Percentiles rank a stretch among this genome's conserved stretches.
phyloP scores from a whole-genome alignment of 2,113 vertebrate genomes.

The Todiramphus chloris region DNA sequence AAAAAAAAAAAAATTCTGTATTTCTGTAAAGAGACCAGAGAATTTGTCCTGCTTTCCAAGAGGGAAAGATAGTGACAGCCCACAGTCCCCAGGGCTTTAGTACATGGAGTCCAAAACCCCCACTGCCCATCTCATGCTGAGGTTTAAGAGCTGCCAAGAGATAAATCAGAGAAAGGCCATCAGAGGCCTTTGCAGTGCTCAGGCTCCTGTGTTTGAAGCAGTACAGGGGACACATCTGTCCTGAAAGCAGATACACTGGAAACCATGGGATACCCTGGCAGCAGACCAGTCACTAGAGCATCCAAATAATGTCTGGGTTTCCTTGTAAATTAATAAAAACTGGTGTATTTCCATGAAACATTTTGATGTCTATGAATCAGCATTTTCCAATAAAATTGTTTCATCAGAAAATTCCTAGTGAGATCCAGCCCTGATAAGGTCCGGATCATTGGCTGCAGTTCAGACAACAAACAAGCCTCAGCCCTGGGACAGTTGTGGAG shows the following conservation, averaged over 20 bases:
- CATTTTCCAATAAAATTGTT: conserved; percentile 46
- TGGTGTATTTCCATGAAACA: conserved; percentile 24
- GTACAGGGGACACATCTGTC: neutral
- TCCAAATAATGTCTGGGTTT: conserved; percentile 44
- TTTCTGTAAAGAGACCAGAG: neutral
- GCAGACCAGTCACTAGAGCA: neutral
- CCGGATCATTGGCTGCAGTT: neutral
- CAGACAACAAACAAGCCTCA: neutral
- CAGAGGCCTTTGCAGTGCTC: neutral
- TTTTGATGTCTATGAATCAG: conserved; percentile 58
- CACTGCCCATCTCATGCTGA: neutral
- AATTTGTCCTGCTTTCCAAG: neutral
- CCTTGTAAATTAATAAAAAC: conserved; percentile 43
- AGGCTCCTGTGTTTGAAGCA: neutral
- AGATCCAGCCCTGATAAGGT: conserved; percentile 15
- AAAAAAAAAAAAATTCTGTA: neutral
- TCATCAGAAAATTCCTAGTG: conserved; percentile 33
- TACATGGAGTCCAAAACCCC: neutral
- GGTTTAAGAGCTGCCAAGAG: neutral
- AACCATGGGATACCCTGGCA: conserved; percentile 50
- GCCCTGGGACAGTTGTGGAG: neutral
- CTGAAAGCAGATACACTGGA: neutral
- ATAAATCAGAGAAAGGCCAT: neutral
- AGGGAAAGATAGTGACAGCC: neutral
- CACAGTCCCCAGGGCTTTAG: neutral